Percentiles rank a stretch among this genome's conserved stretches.
These are phyloP conservation scores for Bombus haemorrhoidalis DNA, from an alignment of 1,140 invertebrate species.

Conservation along the genomic window DNA sequence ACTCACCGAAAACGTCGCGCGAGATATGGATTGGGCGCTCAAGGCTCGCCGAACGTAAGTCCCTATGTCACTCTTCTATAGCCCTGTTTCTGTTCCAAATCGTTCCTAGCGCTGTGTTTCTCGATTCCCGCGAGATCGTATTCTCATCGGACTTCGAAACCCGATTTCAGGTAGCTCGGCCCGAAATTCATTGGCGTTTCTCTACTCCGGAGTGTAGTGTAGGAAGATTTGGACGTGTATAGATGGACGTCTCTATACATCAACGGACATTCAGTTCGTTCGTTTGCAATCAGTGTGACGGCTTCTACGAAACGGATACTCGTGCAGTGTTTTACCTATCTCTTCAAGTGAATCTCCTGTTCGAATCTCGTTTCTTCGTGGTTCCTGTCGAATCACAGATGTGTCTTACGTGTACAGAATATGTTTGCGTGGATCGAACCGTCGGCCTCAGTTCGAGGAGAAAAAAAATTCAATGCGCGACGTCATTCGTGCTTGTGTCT, in stretches of 20 bases:
- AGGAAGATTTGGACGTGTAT: neutral
- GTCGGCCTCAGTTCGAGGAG: neutral
- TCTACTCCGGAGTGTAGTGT: slow-evolving; percentile 5
- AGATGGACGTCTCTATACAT: neutral
- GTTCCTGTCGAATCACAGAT: neutral
- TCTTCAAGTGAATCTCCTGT: neutral
- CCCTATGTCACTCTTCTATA: neutral
- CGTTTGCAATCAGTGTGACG: neutral
- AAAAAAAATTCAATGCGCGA: neutral
- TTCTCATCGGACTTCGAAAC: neutral
- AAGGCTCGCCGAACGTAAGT: slow-evolving; percentile 82
- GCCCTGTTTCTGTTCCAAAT: neutral
- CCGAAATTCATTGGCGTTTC: neutral
- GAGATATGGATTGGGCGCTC: slow-evolving; percentile 81
- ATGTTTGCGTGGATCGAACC: neutral
- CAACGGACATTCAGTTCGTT: slow-evolving; percentile 8
- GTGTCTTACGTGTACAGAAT: neutral
- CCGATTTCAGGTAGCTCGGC: too few relatives aligned
- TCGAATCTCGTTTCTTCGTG: neutral
- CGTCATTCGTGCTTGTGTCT: slow-evolving; percentile 25
- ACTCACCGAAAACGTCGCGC: slow-evolving; percentile 76
- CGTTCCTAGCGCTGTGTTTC: neutral
- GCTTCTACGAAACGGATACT: neutral
- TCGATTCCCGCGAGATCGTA: too few relatives aligned
- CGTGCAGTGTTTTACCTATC: slow-evolving; percentile 4